These are phyloP conservation scores for Eilema depressum DNA, from an alignment of 2,888 invertebrate species.

Conservation along the genomic window DNA sequence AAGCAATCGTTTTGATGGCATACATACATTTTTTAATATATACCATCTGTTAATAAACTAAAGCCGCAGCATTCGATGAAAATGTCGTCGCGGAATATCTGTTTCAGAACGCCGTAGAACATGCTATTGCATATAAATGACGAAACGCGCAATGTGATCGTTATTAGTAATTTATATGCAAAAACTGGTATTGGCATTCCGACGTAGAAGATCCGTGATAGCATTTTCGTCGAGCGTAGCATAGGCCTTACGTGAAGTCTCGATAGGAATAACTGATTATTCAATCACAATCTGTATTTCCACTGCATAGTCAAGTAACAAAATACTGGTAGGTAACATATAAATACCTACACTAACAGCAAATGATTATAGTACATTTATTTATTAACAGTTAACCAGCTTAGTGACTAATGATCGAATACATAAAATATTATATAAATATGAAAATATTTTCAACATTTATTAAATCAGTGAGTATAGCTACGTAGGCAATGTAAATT, in stretches of 20 bases:
- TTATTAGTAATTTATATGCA: no score
- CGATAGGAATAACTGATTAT: not conserved
- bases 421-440: conserved; percentile 52
- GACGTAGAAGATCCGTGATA: no score
- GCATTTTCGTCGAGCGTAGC: no score
- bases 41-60: no score
- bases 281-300: not conserved
- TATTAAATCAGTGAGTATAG: conserved; percentile 47
- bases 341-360: conserved; percentile 50
- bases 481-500: conserved; percentile 54
- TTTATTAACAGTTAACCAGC: conserved; percentile 45
- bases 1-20: not conserved
- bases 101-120: no score
- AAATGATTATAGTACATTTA: conserved; percentile 48
- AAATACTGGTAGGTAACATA: conserved; percentile 52
- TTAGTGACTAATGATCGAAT: conserved; percentile 53
- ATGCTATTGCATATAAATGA: no score
- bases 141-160: no score
- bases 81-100: no score
- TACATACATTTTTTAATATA: not conserved
- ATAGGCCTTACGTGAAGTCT: no score
- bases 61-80: no score
- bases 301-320: conserved; percentile 16
- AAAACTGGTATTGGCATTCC: no score
- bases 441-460: conserved; percentile 66